These are phyloP conservation scores for Aphodius sticticus DNA, from an alignment of 2,888 invertebrate genomes.

Conservation along the genomic window DNA sequence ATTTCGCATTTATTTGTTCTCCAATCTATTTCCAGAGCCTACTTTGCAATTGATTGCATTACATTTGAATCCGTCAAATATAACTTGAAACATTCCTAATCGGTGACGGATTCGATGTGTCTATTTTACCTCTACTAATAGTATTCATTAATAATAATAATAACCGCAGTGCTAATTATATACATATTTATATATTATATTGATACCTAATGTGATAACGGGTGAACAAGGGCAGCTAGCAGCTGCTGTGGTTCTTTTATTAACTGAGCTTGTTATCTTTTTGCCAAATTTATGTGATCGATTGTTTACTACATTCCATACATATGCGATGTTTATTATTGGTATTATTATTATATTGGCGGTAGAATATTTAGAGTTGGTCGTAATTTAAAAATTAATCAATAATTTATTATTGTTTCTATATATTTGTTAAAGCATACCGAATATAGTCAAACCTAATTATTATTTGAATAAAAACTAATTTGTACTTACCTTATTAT, in stretches of 20 bases:
- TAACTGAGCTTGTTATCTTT: not conserved
- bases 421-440: no score
- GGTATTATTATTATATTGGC: not conserved
- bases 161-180: slow-evolving; percentile 1
- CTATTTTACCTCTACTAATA: not conserved
- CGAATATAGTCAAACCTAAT: no score
- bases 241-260: not conserved
- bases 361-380: not conserved
- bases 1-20: no score
- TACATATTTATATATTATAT: not conserved
- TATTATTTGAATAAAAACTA: no score
- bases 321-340: slow-evolving; percentile 4
- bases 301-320: not conserved
- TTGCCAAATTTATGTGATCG: not conserved
- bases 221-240: not conserved
- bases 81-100: not conserved
- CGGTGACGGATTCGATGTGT: not conserved
- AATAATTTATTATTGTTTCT: not conserved
- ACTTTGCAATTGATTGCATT: not conserved
- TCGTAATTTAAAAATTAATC: not conserved
- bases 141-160: not conserved
- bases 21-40: not conserved
- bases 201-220: not conserved
- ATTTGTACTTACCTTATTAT: no score
- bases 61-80: not conserved